Base-by-base conservation (phyloP, 2,113 vertebrate species). In the Collichthys lucidus region DNA sequence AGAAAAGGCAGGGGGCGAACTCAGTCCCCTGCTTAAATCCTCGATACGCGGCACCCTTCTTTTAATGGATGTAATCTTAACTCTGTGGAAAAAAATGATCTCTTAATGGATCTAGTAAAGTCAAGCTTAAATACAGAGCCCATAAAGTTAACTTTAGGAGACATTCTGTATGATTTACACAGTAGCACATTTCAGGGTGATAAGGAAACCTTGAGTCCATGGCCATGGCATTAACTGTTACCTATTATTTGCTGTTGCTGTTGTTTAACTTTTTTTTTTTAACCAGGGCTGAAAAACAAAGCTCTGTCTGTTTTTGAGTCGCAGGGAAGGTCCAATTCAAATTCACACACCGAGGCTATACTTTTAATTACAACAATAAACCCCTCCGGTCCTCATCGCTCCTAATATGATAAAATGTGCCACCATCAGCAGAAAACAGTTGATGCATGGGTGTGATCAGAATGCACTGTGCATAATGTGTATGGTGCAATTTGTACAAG, bases 201-300 rank as follows among this genome's bases (percentile, higher is more conserved):
- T 52, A 50, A 70, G 44, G 4, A 75, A 66, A 69, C 75, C 35
- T 66, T 68, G n/a, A 67, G 47, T 55, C 6, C 31, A 24, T 35
- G 24, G 26, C 52, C 47, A 9, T 42, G 47, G 12, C 50, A 9
- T 62, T 29, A 74, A 26, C 11, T 40, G 31, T 14, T 76, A 69
- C 77, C 74, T 84, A 65, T 71, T 22, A 35, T 61, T 15, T 57
- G 29, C 12, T 24, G 35, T 40, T 8, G 35, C 35, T 14, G 22
- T 42, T 83, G 22, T 76, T 53, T 53, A 14, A 12, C 49, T 61
- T 65, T 86, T 70, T 42, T 35, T 40, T 35, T 35, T 35, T 35
- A 40, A 66, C 47, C 86, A 82, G 80, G 74, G 85, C 77, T 70
- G 56, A 74, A 77, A 64, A 49, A 85, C 80, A 91, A 86, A 90